Percentiles rank a stretch among this genome's conserved stretches.
These are phyloP conservation scores for Cryptus armator DNA, from an alignment of 2,888 invertebrate genomes.

Conservation along the genomic window DNA sequence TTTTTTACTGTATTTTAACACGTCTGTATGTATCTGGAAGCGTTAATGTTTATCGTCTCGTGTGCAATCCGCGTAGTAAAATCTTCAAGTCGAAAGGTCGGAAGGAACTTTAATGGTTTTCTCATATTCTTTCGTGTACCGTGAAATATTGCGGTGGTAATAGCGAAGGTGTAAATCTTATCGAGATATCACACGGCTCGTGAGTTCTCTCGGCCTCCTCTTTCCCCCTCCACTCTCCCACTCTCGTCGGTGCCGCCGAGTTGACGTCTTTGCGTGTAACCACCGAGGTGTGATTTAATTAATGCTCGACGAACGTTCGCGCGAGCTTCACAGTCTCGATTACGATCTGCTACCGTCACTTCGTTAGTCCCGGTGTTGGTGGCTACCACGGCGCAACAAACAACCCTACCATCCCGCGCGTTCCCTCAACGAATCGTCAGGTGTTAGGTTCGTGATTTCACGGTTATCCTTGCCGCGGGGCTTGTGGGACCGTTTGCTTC, in stretches of 20 bases:
- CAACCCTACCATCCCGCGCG: constrained; percentile 28
- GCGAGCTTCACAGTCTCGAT: constrained; percentile 70
- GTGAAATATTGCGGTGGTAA: constrained; percentile 48
- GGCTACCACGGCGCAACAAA: constrained; percentile 47
- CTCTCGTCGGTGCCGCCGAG: constrained; percentile 5
- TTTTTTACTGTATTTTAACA: neutral
- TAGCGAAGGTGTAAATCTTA: constrained; percentile 67
- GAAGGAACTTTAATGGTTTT: neutral
- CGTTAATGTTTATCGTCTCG: neutral
- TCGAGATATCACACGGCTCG: constrained; percentile 61
- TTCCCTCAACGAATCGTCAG: constrained; percentile 35
- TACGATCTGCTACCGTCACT: constrained; percentile 74
- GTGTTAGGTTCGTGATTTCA: constrained; percentile 28
- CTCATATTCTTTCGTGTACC: constrained; percentile 27
- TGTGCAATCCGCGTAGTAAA: neutral
- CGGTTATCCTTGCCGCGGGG: neutral
- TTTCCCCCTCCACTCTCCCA: neutral
- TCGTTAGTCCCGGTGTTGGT: constrained; percentile 71
- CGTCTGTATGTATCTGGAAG: neutral
- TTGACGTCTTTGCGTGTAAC: constrained; percentile 69
- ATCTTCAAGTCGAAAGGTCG: neutral
- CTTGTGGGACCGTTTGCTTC: neutral
- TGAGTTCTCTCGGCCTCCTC: constrained; percentile 17
- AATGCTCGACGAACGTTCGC: constrained; percentile 70
- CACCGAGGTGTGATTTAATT: constrained; percentile 73